Base-by-base conservation (phyloP, 2,113 vertebrate species). In the Suricata suricatta region DNA sequence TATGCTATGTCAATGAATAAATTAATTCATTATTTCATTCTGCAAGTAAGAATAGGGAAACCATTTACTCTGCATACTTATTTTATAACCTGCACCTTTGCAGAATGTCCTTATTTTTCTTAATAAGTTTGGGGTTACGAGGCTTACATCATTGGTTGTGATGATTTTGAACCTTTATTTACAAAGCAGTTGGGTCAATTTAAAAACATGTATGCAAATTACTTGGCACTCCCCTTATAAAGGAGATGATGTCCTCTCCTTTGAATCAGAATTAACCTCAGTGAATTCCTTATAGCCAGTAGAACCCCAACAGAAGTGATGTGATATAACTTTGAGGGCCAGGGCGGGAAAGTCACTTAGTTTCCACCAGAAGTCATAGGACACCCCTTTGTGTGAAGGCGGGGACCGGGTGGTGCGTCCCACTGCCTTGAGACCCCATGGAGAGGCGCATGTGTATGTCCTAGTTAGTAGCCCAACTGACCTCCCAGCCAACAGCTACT, bases 81-180 rank as follows among this genome's bases (percentile, higher is more conserved):
- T 90, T 88, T 96, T 96, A 91, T 85, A 96, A 72, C 21, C 13
- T 80, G 29, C 83, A 47, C 21, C n/a, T 77, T 91, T 88, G n/a
- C 5, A 63, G 47, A 94, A 52, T 86, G 83, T 72, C 27, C 68
- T 77, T 79, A 77, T 47, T 52, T n/a, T 21, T 79, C 25, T 82
- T 64, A 91, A 31, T 52, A 86, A 60, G 17, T 84, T 82, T 95
- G 85, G 38, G 29, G 7, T 84, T 89, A 82, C 11, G 44, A 86
- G n/a, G 19, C 38, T 80, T 63, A 72, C 54, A 41, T 38, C 47
- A 68, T 72, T 79, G 50, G 82, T 66, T 90, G 47, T 54, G 69
- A 54, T 90, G 25, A 93, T 38, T 96, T 83, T 68, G 60, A 79
- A 44, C 54, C 52, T 95, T 93, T 15, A 54, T 87, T 94, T 94